Base-by-base conservation (phyloP, 53 echinoderm and acorn worm species). In the Paracentrotus lividus region DNA sequence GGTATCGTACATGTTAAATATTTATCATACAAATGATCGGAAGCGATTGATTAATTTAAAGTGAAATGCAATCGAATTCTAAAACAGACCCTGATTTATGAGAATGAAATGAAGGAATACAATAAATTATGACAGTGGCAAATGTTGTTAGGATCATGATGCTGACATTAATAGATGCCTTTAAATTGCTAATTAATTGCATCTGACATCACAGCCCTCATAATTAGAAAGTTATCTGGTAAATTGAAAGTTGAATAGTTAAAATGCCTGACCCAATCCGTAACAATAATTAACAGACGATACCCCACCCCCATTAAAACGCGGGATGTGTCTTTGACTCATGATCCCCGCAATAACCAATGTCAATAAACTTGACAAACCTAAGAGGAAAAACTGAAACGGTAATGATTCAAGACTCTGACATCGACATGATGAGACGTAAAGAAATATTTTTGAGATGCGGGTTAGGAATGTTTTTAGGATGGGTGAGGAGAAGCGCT, bases 301-400 rank as follows among this genome's bases (percentile, higher is more conserved):
- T 64, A 27, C 27, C 27, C 4, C 27, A 5, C 29, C 29, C 26
- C 64, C 64, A 7, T 27, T 64, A 8, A 27, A 0, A 9, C 1
- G 8, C 64, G n/a, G 3, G 29, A 5, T 14, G 9, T 47, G 16
- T 77, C 20, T 23, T 77, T 77, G 77, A 77, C 77, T 18, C 20
- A 77, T 77, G 81, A 81, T 47, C 27, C n/a, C 81, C 38, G n/a
- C 81, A 26, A 2, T 1, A 49, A 81, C 21, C 47, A 47, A 45
- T 81, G 81, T 81, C 44, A 45, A 81, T 47, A 81, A 81, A 81
- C 47, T 18, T 18, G n/a, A n/a, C n/a, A n/a, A n/a, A n/a, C n/a
- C n/a, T n/a, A n/a, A n/a, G n/a, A 40, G 7, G 18, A 4, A 9
- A 29, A 67, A 14, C 5, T 13, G 20, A 36, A 20, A 81, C 47